phyloP scores from a whole-genome alignment of 2,888 invertebrate species.

The Leptinotarsa juncta region DNA sequence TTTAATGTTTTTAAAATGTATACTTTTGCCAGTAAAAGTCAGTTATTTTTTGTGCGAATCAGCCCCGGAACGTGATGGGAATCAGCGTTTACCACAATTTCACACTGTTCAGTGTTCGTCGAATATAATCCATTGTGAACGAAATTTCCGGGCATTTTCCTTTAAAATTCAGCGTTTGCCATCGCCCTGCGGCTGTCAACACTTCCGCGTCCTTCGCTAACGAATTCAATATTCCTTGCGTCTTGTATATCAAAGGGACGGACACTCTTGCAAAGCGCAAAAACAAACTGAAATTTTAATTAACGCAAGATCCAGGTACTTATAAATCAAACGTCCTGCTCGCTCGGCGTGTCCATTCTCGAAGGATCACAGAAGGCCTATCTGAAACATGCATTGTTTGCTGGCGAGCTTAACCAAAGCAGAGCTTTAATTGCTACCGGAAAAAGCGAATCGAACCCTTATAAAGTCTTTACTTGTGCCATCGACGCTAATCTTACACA shows the following conservation, averaged over 20 bases:
- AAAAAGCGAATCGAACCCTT: constrained; percentile 52
- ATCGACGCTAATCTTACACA: constrained; percentile 56
- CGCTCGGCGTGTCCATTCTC: constrained; percentile 57
- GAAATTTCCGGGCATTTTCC: not conserved
- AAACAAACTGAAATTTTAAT: constrained; percentile 63
- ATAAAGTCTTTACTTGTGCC: constrained; percentile 38
- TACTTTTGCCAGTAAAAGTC: too few relatives aligned
- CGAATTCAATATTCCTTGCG: constrained; percentile 39
- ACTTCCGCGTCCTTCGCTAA: not conserved
- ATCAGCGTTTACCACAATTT: too few relatives aligned
- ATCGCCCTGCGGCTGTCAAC: not conserved
- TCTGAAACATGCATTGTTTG: constrained; percentile 62
- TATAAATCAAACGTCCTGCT: constrained; percentile 59
- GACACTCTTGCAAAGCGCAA: constrained; percentile 46
- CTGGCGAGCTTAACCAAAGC: constrained; percentile 63
- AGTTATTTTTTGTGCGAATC: too few relatives aligned
- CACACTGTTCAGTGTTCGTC: too few relatives aligned
- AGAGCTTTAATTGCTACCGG: constrained; percentile 61
- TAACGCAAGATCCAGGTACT: constrained; percentile 63
- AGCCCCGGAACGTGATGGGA: too few relatives aligned
- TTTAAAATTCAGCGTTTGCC: not conserved
- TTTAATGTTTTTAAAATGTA: too few relatives aligned
- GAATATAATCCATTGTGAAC: not conserved
- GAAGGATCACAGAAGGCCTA: constrained; percentile 58
- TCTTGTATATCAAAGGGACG: constrained; percentile 46